A percentile compares a stretch with the other conserved stretches of the same genome.
phyloP scores from a whole-genome alignment of 2,888 invertebrate species.

The Sinodicranocentrus sp. region DNA sequence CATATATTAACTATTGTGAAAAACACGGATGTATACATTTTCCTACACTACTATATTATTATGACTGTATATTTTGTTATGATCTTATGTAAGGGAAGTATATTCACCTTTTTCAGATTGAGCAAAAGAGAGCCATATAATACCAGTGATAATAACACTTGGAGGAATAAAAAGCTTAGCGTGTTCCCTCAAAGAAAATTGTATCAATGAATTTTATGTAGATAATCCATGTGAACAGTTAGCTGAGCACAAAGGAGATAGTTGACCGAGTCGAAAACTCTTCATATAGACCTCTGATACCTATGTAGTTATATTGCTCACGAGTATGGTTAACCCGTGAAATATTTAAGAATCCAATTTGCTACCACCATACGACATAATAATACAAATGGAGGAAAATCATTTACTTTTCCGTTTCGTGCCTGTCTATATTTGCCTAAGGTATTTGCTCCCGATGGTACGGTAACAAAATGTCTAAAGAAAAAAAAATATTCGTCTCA shows the following conservation, averaged over 20 bases:
- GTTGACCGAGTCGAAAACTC: not conserved
- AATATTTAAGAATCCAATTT: conserved; percentile 9
- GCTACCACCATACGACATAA: not conserved
- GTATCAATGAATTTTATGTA: conserved; percentile 15
- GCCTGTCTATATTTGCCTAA: too few relatives aligned
- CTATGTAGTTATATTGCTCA: not conserved
- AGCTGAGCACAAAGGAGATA: not conserved
- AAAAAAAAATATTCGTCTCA: not conserved
- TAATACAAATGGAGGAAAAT: conserved; percentile 24
- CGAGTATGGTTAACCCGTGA: not conserved
- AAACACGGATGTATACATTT: too few relatives aligned
- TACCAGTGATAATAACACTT: not conserved
- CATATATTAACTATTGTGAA: too few relatives aligned
- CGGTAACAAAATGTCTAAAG: not conserved
- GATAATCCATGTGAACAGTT: conserved; percentile 14
- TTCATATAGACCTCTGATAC: not conserved
- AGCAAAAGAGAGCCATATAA: too few relatives aligned
- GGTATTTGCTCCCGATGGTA: too few relatives aligned
- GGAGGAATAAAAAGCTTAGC: not conserved
- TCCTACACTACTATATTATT: too few relatives aligned
- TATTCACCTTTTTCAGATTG: too few relatives aligned
- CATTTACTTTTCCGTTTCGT: not conserved
- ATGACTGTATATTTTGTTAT: too few relatives aligned
- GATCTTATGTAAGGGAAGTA: too few relatives aligned
- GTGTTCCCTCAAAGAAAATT: not conserved